phyloP scores from a whole-genome alignment of 2,113 vertebrate genomes.

The Ahaetulla prasina region DNA sequence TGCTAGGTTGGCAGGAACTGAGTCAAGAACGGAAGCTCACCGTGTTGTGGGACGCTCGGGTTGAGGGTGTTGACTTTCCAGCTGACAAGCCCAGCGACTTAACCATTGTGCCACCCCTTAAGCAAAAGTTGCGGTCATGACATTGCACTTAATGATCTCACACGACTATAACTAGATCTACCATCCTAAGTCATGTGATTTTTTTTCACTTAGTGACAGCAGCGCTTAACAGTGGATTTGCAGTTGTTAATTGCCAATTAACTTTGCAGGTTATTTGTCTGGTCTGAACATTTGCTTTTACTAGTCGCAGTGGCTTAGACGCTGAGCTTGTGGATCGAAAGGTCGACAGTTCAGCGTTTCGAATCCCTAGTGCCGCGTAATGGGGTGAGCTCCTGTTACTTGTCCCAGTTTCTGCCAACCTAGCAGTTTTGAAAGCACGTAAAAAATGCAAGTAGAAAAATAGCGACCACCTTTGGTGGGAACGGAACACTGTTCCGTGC shows the following conservation, averaged over 20 bases:
- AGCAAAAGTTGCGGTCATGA: neutral
- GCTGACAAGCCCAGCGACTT: neutral
- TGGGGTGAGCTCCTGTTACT: too few relatives aligned
- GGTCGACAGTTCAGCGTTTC: too few relatives aligned
- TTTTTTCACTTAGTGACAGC: neutral
- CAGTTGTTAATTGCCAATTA: neutral
- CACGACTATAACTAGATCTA: neutral
- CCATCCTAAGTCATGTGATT: neutral
- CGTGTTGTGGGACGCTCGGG: rapidly evolving
- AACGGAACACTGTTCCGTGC: too few relatives aligned
- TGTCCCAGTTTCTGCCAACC: too few relatives aligned
- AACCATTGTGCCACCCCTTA: neutral
- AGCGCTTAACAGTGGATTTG: neutral
- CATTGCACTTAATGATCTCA: neutral
- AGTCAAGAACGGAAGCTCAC: neutral
- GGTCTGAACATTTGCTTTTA: neutral
- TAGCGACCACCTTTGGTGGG: too few relatives aligned
- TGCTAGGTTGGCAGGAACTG: too few relatives aligned
- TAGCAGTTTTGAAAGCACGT: too few relatives aligned
- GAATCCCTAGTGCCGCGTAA: too few relatives aligned
- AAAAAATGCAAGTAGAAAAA: too few relatives aligned
- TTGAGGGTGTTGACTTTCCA: neutral
- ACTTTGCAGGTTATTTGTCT: neutral
- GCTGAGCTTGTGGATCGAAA: too few relatives aligned
- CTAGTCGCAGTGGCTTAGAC: too few relatives aligned